phyloP scores from a whole-genome alignment of 2,797 vertebrate species.

The Enteromius argenteus region DNA sequence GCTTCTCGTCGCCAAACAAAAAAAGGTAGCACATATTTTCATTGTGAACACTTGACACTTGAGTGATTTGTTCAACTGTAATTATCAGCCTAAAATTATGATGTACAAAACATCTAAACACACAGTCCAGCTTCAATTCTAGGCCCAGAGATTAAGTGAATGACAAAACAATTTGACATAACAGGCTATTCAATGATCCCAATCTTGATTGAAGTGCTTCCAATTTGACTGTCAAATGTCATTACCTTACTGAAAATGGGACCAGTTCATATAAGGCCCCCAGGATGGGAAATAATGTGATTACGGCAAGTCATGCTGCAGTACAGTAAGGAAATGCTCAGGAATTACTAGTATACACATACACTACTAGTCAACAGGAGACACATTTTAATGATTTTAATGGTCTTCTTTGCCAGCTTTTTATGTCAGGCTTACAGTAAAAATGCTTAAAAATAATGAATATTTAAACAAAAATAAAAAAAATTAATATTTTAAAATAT shows the following conservation, averaged over 20 bases:
- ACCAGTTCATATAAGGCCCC: constrained; percentile 48
- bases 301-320: constrained; percentile 39
- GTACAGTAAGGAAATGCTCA: constrained; percentile 10
- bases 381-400: not conserved
- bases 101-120: constrained; percentile 66
- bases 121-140: constrained; percentile 59
- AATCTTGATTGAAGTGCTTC: constrained; percentile 68
- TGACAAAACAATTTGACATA: constrained; percentile 68
- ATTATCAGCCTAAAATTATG: constrained; percentile 68
- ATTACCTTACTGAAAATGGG: constrained; percentile 58
- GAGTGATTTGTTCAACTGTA: constrained; percentile 65
- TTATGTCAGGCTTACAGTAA: not conserved
- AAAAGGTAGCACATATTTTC: constrained; percentile 65
- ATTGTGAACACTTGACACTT: constrained; percentile 66
- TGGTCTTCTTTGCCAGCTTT: not conserved
- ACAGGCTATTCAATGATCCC: constrained; percentile 74
- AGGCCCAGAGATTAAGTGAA: constrained; percentile 67
- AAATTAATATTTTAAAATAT: not conserved
- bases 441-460: not conserved
- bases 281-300: constrained; percentile 38
- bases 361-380: not conserved
- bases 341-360: not conserved
- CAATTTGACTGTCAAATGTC: constrained; percentile 64
- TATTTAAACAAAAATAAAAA: not conserved
- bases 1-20: constrained; percentile 63